These are phyloP conservation scores for Anastrepha obliqua DNA, from an alignment of 1,140 invertebrate species.

Conservation along the genomic window DNA sequence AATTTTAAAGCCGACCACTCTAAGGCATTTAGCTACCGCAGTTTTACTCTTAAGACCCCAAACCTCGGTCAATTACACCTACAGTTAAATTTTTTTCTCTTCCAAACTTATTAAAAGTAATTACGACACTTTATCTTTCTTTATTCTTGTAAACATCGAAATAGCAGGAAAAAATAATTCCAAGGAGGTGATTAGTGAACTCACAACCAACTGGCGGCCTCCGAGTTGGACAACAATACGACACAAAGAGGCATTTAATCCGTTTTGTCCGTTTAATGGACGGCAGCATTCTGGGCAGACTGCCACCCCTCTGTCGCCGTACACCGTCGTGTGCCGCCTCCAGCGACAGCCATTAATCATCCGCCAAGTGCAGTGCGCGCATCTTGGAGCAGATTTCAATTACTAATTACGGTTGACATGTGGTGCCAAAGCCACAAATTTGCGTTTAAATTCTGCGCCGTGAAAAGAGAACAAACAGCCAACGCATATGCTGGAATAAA, in stretches of 20 bases:
- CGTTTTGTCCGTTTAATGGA: conserved; percentile 31
- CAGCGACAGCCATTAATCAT: conserved; percentile 59
- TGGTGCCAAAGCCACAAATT: conserved; percentile 59
- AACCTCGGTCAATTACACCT: not conserved
- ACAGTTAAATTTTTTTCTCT: not conserved
- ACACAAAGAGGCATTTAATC: conserved; percentile 4
- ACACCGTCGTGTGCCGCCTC: conserved; percentile 19
- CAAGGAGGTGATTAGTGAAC: conserved; percentile 21
- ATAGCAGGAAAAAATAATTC: not conserved
- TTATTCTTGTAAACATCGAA: not conserved
- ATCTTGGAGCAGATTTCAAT: conserved; percentile 46
- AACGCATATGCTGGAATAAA: not conserved
- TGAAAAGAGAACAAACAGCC: not conserved
- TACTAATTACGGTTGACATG: conserved; percentile 60
- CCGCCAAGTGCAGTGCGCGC: conserved; percentile 57
- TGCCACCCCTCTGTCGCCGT: conserved; percentile 27
- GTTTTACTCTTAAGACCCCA: not conserved
- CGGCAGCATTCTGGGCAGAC: not conserved
- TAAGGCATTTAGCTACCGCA: not conserved
- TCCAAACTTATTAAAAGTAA: conserved; percentile 45
- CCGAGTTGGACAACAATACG: not conserved
- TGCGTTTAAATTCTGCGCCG: conserved; percentile 37
- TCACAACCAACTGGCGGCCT: conserved; percentile 22
- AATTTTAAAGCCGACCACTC: not conserved
- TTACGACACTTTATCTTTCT: conserved; percentile 41